Base-by-base conservation (phyloP, 2,797 vertebrate genomes). In the Enoplosus armatus region DNA sequence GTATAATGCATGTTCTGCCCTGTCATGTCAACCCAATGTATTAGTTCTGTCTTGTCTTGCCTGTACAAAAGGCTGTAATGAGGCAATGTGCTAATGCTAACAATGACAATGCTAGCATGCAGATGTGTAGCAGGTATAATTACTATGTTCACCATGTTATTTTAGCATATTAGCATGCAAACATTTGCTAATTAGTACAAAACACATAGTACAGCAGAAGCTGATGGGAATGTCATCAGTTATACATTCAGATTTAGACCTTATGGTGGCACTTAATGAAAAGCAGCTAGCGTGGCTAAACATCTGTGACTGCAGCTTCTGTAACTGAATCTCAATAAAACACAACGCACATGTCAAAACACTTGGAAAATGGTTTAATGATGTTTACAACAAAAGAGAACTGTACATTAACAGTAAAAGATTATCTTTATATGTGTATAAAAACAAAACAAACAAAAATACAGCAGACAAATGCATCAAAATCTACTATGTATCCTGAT, bases 311-410 rank as follows among this genome's bases (percentile, higher is more conserved):
- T 8, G 3, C 16, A 20, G 26, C 45, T 9, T 54, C 18, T 33
- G 59, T 72, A 27, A 75, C 7, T 55, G 8, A 27, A 72, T 59
- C 8, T 18, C 27, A 90, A 73, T 62, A 75, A 91, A 83, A 79
- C 80, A 77, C 56, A 67, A 60, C 59, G 50, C 69, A 83, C 72
- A 93, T 96, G 94, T 97, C 95, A 96, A 98, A 98, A 98, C 97
- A 98, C 97, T 98, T 98, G 97, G 95, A 99, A 99, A 99, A 99
- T 96, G 97, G 97, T 99, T 99, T 99, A 99, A 99, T 99, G 97
- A 97, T 97, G 97, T 98, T 98, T 98, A 99, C 98, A 99, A 99
- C 97, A 99, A 97, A 99, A 99, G 96, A 95, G 92, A 97, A 96
- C 97, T 99, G 97, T 99, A 99, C 98, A 99, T 97, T 92, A 98